phyloP scores from a whole-genome alignment of 2,797 vertebrate genomes.

The Todus mexicanus region DNA sequence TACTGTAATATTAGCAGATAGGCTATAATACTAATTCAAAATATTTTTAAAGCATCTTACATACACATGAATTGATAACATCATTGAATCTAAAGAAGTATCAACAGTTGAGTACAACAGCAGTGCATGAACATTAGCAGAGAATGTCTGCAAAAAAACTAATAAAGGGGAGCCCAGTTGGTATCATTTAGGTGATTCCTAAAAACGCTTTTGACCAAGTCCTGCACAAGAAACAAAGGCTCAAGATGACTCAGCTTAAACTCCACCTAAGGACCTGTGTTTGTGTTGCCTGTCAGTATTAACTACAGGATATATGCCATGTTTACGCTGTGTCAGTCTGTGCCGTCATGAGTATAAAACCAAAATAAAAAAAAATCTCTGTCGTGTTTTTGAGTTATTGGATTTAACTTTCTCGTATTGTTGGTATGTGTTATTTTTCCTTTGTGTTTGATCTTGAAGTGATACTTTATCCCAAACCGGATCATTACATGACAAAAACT shows the following conservation, averaged over 20 bases:
- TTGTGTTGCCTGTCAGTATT: neutral
- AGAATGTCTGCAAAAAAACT: neutral
- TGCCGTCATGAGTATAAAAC: neutral
- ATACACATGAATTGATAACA: neutral
- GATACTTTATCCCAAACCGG: neutral
- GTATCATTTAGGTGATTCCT: neutral
- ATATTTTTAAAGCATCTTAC: neutral
- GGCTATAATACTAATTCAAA: neutral
- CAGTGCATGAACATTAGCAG: rapidly evolving
- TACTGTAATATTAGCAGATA: neutral
- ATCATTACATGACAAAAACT: neutral
- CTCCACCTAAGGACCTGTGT: neutral
- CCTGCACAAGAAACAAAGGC: neutral
- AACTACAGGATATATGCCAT: neutral
- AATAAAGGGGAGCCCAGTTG: neutral
- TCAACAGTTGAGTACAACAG: neutral
- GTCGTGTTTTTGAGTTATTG: neutral
- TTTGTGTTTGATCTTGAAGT: neutral
- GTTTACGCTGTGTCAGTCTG: neutral
- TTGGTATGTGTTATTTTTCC: neutral
- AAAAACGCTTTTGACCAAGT: neutral
- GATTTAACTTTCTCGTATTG: neutral
- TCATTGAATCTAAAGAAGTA: neutral
- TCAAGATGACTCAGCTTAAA: neutral
- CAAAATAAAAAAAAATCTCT: neutral